phyloP scores from a whole-genome alignment of 2,797 vertebrate genomes.

The Oreortyx pictus region DNA sequence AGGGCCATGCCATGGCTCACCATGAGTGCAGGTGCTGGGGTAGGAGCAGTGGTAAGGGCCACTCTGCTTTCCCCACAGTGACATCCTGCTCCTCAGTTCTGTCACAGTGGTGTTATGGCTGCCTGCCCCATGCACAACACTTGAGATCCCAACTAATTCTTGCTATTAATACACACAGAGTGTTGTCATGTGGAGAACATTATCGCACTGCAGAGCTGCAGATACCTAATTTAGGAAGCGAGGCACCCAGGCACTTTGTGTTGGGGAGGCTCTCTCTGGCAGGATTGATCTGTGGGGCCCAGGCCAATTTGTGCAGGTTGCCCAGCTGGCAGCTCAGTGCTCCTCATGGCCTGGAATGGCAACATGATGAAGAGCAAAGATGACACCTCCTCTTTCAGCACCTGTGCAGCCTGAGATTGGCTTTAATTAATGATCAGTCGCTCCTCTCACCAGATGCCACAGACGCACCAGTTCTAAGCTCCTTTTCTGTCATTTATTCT shows the following conservation, averaged over 20 bases:
- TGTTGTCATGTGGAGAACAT: neutral
- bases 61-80: fast-evolving
- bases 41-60: neutral
- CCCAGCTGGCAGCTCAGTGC: neutral
- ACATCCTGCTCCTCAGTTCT: neutral
- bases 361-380: neutral
- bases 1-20: neutral
- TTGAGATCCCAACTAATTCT: constrained; percentile 34
- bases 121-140: constrained; percentile 4
- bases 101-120: neutral
- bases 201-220: neutral
- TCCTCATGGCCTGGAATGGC: neutral
- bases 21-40: fast-evolving
- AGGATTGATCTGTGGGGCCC: neutral
- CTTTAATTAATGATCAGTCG: neutral
- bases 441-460: neutral
- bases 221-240: constrained; percentile 26
- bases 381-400: neutral
- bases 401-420: neutral
- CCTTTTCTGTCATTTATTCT: neutral
- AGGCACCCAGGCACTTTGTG: neutral
- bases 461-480: neutral
- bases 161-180: constrained; percentile 41
- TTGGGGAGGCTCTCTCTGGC: neutral
- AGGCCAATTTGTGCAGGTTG: fast-evolving